phyloP scores from a whole-genome alignment of 64 coral and sea anemone genomes.

The Anthopleura sola region DNA sequence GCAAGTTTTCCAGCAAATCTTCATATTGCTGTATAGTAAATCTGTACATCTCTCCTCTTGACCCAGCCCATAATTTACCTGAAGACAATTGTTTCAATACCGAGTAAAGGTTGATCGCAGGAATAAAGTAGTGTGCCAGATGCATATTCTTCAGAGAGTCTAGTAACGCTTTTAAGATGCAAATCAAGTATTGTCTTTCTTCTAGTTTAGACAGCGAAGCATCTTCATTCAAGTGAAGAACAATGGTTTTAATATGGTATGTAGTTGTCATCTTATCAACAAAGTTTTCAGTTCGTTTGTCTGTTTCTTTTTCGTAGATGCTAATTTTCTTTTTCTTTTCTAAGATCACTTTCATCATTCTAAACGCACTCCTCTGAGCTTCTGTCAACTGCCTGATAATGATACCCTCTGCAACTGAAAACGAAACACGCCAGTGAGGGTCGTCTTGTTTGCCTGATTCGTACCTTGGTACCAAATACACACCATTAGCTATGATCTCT shows the following conservation, averaged over 20 bases:
- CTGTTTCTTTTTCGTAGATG: background rate
- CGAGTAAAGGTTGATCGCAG: background rate
- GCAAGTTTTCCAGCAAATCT: background rate
- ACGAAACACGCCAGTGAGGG: background rate
- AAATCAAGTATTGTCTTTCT: constrained; percentile 12
- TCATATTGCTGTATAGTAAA: background rate
- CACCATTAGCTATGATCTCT: background rate
- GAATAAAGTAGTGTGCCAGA: background rate
- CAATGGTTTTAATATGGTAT: background rate
- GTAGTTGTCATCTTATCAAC: background rate
- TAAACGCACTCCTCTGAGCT: background rate
- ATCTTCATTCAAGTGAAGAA: constrained; percentile 6
- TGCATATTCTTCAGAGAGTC: background rate
- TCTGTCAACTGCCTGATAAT: background rate
- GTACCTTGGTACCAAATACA: constrained; percentile 3
- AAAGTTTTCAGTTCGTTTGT: background rate
- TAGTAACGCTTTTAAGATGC: background rate
- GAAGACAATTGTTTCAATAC: background rate
- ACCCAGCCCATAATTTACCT: background rate
- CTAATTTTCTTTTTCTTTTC: background rate
- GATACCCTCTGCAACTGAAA: constrained; percentile 5
- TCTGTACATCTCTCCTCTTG: background rate
- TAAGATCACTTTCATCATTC: background rate
- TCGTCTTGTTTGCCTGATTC: background rate
- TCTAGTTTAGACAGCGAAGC: background rate